phyloP scores from a whole-genome alignment of 1,140 invertebrate species.

The Monochamus saltuarius region DNA sequence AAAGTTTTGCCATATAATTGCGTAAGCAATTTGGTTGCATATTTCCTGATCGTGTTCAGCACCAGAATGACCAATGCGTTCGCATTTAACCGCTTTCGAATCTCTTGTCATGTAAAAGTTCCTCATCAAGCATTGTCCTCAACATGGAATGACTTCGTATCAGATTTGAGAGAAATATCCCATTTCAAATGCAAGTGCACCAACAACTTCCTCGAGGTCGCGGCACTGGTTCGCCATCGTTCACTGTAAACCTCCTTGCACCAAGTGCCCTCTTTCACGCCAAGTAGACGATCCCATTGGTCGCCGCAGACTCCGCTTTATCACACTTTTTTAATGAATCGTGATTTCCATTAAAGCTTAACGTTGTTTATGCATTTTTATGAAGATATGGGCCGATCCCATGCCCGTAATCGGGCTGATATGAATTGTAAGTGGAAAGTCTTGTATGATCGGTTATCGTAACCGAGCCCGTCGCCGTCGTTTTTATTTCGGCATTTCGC shows the following conservation, averaged over 20 bases:
- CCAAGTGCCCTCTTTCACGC: neutral
- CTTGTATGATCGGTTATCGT: conserved; percentile 42
- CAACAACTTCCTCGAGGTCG: too few relatives aligned
- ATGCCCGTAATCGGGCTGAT: conserved; percentile 31
- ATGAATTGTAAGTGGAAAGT: conserved; percentile 51
- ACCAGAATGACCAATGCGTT: too few relatives aligned
- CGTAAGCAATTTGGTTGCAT: too few relatives aligned
- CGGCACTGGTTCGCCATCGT: neutral
- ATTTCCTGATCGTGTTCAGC: too few relatives aligned
- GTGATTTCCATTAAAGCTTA: conserved; percentile 48
- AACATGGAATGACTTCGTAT: too few relatives aligned
- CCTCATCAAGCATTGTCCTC: too few relatives aligned
- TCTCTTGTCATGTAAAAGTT: too few relatives aligned
- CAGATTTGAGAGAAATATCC: too few relatives aligned
- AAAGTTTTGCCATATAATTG: too few relatives aligned
- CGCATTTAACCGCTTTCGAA: too few relatives aligned
- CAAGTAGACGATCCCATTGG: neutral
- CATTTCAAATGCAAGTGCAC: too few relatives aligned
- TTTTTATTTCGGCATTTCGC: conserved; percentile 21
- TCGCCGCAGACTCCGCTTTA: conserved; percentile 17
- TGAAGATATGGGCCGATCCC: conserved; percentile 43
- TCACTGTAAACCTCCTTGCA: conserved; percentile 4
- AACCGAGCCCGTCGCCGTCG: neutral
- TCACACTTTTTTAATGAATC: conserved; percentile 41
- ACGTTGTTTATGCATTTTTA: conserved; percentile 41